phyloP scores from a whole-genome alignment of 2,113 vertebrate species.

The Chlorodrepanis virens region DNA sequence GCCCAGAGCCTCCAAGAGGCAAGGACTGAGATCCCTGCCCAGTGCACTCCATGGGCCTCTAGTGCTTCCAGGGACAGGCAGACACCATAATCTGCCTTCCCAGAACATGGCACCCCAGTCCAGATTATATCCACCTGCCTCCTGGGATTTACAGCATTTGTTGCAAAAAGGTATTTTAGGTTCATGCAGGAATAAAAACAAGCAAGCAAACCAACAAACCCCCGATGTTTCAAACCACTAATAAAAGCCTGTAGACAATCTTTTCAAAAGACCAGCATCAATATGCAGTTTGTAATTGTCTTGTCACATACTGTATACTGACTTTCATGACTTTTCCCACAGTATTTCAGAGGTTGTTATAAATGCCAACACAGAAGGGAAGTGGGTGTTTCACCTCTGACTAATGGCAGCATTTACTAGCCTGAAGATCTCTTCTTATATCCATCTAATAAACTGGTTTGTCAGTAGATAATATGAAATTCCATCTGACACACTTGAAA shows the following conservation, averaged over 20 bases:
- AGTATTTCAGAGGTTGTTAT: conserved; percentile 9
- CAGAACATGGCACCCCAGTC: background rate
- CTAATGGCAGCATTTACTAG: conserved; percentile 26
- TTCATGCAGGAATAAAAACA: background rate
- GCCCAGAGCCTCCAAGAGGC: background rate
- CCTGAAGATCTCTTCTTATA: conserved; percentile 23
- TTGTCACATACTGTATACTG: background rate
- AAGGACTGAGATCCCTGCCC: background rate
- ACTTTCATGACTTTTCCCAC: conserved; percentile 7
- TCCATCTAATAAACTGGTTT: conserved; percentile 31
- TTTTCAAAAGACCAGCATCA: background rate
- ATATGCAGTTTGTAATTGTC: background rate
- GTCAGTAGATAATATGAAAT: conserved; percentile 23
- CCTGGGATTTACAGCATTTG: background rate
- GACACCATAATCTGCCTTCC: background rate
- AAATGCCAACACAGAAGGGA: conserved; percentile 16
- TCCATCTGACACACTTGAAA: conserved; percentile 23
- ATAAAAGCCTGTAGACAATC: background rate
- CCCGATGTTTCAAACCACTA: background rate
- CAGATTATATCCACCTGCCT: background rate
- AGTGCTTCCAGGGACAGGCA: background rate
- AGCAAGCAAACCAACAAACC: background rate
- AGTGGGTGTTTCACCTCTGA: conserved; percentile 36
- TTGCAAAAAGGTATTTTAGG: background rate
- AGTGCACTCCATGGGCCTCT: background rate